A percentile compares a stretch with the other conserved stretches of the same genome.
Conservation (phyloP, 2,113 vertebrate genomes). For the Aviceda subcristata region DNA sequence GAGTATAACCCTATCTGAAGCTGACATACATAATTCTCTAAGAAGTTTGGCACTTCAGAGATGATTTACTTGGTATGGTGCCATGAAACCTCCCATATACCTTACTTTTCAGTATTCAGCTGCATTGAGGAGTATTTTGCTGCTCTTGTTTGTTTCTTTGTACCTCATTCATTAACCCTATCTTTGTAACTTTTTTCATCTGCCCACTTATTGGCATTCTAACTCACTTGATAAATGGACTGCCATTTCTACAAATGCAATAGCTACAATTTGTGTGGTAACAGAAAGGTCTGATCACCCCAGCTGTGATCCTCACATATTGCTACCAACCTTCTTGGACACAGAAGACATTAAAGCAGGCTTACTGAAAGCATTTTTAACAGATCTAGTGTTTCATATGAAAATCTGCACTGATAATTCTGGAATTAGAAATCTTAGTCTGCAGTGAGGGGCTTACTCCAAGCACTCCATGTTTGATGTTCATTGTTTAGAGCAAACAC, state of each 20-base stretch:
- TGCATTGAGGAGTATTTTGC: not conserved
- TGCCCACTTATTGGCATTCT: conserved; percentile 37
- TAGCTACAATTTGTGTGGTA: conserved; percentile 8
- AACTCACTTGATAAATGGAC: conserved; percentile 67
- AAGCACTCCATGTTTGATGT: not conserved
- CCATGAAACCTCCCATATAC: not conserved
- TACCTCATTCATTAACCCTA: conserved; percentile 14
- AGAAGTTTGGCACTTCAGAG: not conserved
- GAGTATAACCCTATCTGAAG: not conserved
- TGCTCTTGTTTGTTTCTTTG: not conserved
- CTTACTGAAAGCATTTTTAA: not conserved
- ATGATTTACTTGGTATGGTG: not conserved
- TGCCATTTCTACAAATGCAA: conserved; percentile 60
- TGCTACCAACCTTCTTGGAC: not conserved
- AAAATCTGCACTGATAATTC: not conserved
- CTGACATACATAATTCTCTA: not conserved
- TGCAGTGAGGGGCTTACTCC: not conserved
- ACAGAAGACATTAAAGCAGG: not conserved
- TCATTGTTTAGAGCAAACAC: not conserved
- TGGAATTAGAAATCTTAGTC: not conserved
- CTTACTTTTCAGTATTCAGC: not conserved
- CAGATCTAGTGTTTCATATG: not conserved
- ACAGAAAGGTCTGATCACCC: conserved; percentile 23
- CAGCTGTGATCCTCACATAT: not conserved
- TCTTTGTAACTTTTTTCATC: conserved; percentile 34